Conservation (phyloP, 2,113 vertebrate genomes). For the Psephotus haematonotus region DNA sequence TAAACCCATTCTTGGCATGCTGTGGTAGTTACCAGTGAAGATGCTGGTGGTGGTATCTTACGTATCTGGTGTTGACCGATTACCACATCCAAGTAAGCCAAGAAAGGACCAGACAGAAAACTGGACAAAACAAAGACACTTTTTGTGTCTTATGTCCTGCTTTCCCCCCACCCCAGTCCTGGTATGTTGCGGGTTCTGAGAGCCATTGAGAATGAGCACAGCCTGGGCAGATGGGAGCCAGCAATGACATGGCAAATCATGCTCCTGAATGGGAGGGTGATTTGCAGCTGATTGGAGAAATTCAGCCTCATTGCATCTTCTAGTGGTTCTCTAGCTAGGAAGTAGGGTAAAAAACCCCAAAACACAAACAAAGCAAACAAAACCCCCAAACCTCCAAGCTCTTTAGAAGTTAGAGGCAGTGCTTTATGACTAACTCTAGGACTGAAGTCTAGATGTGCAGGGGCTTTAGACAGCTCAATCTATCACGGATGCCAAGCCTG, state of each 20-base stretch:
- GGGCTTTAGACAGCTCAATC: neutral
- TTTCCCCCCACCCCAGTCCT: neutral
- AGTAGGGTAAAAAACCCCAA: neutral
- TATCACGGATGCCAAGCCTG: constrained; percentile 3
- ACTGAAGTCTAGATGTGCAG: neutral
- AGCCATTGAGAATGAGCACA: neutral
- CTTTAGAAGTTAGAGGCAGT: neutral
- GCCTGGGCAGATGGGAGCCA: neutral
- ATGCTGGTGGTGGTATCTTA: neutral
- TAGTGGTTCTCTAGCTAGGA: neutral
- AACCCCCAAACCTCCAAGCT: too few relatives aligned
- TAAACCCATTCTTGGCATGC: neutral
- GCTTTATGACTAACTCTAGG: neutral
- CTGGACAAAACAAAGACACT: neutral
- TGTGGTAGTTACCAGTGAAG: neutral
- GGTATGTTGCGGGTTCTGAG: neutral
- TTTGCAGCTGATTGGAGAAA: neutral
- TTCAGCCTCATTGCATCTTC: neutral
- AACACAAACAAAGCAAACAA: neutral
- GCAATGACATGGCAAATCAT: neutral
- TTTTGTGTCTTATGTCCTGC: neutral
- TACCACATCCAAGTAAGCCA: neutral
- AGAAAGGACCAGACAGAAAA: neutral
- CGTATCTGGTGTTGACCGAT: neutral
- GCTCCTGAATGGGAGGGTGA: neutral